These are phyloP conservation scores for Microplitis deprimator DNA, from an alignment of 2,888 invertebrate genomes.

Conservation along the genomic window DNA sequence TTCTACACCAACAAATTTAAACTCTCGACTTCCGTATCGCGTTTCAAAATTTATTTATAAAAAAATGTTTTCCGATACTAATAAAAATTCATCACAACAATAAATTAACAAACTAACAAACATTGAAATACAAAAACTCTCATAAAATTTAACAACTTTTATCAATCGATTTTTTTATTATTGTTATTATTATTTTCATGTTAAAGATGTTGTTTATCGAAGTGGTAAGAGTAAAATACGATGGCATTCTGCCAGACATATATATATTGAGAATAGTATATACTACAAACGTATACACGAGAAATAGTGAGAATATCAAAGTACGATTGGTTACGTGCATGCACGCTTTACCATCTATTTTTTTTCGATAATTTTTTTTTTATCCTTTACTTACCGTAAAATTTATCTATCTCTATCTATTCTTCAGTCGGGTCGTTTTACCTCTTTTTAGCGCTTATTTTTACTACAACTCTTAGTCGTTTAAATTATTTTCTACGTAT, in stretches of 20 bases:
- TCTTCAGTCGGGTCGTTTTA: neutral
- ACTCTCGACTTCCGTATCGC: too few species aligned
- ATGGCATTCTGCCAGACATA: neutral
- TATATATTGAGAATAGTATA: constrained; percentile 8
- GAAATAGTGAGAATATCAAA: constrained; percentile 14
- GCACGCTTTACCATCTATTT: neutral
- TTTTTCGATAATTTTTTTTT: neutral
- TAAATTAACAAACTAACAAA: too few species aligned
- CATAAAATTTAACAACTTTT: neutral
- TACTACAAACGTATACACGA: neutral
- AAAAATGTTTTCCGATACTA: too few species aligned
- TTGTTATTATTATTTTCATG: constrained; percentile 3
- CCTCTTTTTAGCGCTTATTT: neutral
- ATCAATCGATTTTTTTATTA: neutral
- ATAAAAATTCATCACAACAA: too few species aligned
- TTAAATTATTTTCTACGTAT: neutral
- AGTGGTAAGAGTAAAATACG: neutral
- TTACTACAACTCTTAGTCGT: neutral
- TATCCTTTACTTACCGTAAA: neutral
- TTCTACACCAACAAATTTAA: too few species aligned
- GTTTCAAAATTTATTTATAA: too few species aligned
- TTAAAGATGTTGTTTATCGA: constrained; percentile 15
- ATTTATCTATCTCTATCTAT: neutral
- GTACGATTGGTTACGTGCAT: constrained; percentile 2
- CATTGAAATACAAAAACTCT: too few species aligned